Evolutionary conservation across 2,113 vertebrate genomes (phyloP).

Genomic region (Salvelinus sp.): DNA sequence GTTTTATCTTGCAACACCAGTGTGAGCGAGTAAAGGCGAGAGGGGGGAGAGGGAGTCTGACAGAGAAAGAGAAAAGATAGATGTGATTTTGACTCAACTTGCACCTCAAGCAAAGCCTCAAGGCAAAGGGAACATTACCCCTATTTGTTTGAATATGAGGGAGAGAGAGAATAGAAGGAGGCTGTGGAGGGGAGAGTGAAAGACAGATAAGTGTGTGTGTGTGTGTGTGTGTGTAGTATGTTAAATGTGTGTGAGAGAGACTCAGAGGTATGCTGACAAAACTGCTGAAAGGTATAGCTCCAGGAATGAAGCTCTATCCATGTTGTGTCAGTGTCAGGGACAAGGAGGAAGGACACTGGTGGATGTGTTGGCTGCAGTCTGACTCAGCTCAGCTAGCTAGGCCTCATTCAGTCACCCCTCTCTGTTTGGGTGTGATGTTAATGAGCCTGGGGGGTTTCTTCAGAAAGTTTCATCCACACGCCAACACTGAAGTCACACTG

Average conservation of each 20-base stretch:
- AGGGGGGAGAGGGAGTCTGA: background rate
- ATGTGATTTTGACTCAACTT: background rate
- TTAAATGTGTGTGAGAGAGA: background rate
- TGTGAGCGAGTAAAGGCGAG: background rate
- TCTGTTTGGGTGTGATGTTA: background rate
- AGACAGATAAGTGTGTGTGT: background rate
- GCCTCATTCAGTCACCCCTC: background rate
- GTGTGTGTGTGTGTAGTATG: background rate
- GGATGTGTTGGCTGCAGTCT: background rate
- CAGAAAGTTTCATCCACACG: background rate
- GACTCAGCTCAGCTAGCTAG: background rate
- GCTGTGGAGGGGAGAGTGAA: background rate
- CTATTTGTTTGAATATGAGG: background rate
- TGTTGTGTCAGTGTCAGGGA: background rate
- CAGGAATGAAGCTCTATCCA: background rate
- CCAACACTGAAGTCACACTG: background rate
- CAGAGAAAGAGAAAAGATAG: background rate
- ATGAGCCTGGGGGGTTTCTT: background rate
- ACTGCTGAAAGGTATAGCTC: conserved; percentile 8
- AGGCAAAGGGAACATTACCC: background rate
- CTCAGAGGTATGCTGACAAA: background rate
- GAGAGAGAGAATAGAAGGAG: background rate
- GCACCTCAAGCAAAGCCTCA: background rate
- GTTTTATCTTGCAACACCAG: background rate
- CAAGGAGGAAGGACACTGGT: background rate